phyloP scores from a whole-genome alignment of 2,888 invertebrate species.

The Drosophila borealis region DNA sequence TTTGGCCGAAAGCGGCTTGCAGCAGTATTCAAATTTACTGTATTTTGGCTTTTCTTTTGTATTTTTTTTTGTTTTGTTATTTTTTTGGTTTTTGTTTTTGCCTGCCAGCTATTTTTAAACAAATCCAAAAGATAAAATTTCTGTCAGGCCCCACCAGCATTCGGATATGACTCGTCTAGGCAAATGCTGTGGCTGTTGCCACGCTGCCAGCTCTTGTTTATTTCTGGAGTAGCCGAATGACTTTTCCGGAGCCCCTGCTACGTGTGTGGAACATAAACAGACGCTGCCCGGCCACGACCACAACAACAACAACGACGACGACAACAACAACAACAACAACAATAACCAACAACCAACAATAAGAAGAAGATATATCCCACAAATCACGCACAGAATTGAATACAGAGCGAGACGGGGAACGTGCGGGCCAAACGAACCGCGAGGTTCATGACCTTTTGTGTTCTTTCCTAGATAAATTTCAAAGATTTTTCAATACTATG shows the following conservation, averaged over 20 bases:
- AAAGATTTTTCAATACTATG: slow-evolving; percentile 13
- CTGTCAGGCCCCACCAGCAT: slow-evolving; percentile 40
- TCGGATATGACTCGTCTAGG: slow-evolving; percentile 26
- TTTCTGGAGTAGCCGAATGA: slow-evolving; percentile 78
- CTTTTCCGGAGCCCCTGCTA: slow-evolving; percentile 69
- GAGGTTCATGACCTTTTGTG: slow-evolving; percentile 69
- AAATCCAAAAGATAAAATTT: slow-evolving; percentile 63
- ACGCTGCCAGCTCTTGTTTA: slow-evolving; percentile 64
- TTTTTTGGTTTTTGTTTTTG: slow-evolving; percentile 32
- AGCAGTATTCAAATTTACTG: slow-evolving; percentile 23
- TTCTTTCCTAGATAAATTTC: slow-evolving; percentile 20
- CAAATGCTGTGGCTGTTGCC: slow-evolving; percentile 39
- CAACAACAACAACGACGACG: slow-evolving; percentile 14
- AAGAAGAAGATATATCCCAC: slow-evolving; percentile 36
- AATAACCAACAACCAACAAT: slow-evolving; percentile 12
- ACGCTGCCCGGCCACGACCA: slow-evolving; percentile 34
- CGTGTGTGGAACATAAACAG: slow-evolving; percentile 75
- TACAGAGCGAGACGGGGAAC: slow-evolving; percentile 5
- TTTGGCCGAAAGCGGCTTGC: slow-evolving; percentile 22
- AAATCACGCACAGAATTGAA: slow-evolving; percentile 47
- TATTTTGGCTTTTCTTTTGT: slow-evolving; percentile 2
- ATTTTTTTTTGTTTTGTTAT: slow-evolving; percentile 5
- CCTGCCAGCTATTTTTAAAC: slow-evolving; percentile 61
- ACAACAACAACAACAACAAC: slow-evolving; percentile 14
- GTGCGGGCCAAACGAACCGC: slow-evolving; percentile 34